Evolutionary conservation across 2,113 vertebrate genomes (phyloP).

Genomic region (Bolborhynchus lineola): DNA sequence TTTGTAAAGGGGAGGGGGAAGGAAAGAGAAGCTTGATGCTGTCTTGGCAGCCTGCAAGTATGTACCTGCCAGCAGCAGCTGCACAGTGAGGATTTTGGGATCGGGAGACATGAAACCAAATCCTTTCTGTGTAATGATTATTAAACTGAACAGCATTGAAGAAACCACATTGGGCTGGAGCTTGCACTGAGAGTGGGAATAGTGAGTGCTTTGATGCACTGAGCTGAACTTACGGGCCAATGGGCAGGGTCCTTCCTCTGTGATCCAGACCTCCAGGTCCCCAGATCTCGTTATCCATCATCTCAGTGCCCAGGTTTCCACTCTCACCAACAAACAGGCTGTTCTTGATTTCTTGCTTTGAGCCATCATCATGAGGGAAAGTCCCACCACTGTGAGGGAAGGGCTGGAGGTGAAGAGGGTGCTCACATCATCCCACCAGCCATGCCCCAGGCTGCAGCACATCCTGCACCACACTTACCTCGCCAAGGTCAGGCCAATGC

Average conservation of each 20-base stretch:
- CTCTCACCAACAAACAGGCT: constrained; percentile 96
- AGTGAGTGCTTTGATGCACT: not conserved
- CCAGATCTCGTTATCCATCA: constrained; percentile 82
- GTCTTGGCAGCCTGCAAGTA: not conserved
- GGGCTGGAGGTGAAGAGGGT: not conserved
- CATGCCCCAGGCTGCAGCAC: not conserved
- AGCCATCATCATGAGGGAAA: constrained; percentile 94
- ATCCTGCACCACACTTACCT: constrained; percentile 76
- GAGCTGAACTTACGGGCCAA: constrained; percentile 83
- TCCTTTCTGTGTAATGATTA: not conserved
- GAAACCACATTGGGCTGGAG: not conserved
- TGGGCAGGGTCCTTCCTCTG: constrained; percentile 85
- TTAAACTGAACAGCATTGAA: not conserved
- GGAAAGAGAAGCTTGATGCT: not conserved
- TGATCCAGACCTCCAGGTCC: constrained; percentile 88
- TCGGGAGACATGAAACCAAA: not conserved
- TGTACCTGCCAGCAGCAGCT: constrained; percentile 27
- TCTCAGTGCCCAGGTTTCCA: constrained; percentile 84
- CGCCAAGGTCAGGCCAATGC: constrained; percentile 92
- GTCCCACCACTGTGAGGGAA: constrained; percentile 86
- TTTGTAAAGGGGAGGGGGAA: not conserved
- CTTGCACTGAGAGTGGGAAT: not conserved
- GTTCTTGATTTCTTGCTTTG: constrained; percentile 93
- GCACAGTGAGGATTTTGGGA: not conserved
- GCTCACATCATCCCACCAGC: not conserved